These are phyloP conservation scores for Andricus quercusramuli DNA, from an alignment of 2,888 invertebrate species.

Conservation along the genomic window DNA sequence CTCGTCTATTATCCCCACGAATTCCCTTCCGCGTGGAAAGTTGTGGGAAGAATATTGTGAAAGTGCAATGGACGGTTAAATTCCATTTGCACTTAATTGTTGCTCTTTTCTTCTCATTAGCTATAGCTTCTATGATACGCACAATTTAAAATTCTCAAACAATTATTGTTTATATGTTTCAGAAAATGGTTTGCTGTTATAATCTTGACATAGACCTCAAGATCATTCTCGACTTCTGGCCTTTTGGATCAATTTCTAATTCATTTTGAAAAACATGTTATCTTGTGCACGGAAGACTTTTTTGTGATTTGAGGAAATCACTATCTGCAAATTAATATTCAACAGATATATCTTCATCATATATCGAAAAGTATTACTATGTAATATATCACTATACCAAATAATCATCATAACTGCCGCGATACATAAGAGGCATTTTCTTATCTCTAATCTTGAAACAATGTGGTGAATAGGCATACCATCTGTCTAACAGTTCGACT, in stretches of 20 bases:
- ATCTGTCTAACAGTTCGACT: conserved; percentile 23
- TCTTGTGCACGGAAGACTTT: too few relatives aligned
- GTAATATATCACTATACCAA: not conserved
- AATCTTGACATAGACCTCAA: too few relatives aligned
- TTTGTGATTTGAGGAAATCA: too few relatives aligned
- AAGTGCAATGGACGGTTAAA: not conserved
- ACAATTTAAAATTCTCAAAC: not conserved
- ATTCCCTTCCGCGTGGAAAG: conserved; percentile 19
- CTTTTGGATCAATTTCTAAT: too few relatives aligned
- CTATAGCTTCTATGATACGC: not conserved
- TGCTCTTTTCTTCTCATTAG: not conserved
- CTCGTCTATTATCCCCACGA: conserved; percentile 12
- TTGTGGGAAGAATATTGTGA: not conserved
- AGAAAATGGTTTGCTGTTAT: too few relatives aligned
- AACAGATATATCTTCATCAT: too few relatives aligned
- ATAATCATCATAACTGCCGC: not conserved
- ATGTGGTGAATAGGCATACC: conserved; percentile 19
- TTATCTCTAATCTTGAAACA: conserved; percentile 26
- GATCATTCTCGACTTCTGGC: too few relatives aligned
- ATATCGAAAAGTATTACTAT: too few relatives aligned
- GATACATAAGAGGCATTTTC: not conserved
- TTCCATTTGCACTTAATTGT: not conserved
- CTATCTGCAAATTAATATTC: too few relatives aligned
- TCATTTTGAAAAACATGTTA: too few relatives aligned
- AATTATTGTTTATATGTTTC: not conserved